Evolutionary conservation across 1,140 invertebrate genomes (phyloP).

Genomic region (Acyrthosiphon pisum): DNA sequence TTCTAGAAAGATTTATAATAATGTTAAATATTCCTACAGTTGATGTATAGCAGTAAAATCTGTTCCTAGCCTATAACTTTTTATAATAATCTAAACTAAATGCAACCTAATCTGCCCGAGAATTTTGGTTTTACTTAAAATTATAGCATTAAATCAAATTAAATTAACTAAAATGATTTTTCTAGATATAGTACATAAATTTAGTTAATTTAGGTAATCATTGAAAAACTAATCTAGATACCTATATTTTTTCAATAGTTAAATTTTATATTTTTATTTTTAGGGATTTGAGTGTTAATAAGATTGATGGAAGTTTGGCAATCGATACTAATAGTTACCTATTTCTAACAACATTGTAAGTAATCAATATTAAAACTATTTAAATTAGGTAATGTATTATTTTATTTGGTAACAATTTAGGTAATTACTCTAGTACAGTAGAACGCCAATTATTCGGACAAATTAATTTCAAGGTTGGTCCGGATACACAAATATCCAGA

Average conservation of each 20-base stretch:
- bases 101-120: not conserved
- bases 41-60: too few species aligned
- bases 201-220: too few species aligned
- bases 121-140: not conserved
- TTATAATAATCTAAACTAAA: not conserved
- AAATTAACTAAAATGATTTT: not conserved
- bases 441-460: too few species aligned
- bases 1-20: too few species aligned
- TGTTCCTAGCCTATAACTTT: too few species aligned
- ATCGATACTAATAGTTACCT: conserved; percentile 15
- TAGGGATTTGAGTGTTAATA: conserved; percentile 37
- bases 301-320: conserved; percentile 19
- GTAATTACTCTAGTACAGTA: not conserved
- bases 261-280: conserved; percentile 27
- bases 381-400: not conserved
- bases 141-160: not conserved
- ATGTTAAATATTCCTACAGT: too few species aligned
- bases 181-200: not conserved
- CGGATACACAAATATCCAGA: too few species aligned
- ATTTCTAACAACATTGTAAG: conserved; percentile 61
- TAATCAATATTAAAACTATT: not conserved
- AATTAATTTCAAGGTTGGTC: too few species aligned
- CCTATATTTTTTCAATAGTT: not conserved
- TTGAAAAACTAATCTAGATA: not conserved
- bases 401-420: not conserved